These are phyloP conservation scores for Myopa testacea DNA, from an alignment of 2,888 invertebrate genomes.

Conservation along the genomic window DNA sequence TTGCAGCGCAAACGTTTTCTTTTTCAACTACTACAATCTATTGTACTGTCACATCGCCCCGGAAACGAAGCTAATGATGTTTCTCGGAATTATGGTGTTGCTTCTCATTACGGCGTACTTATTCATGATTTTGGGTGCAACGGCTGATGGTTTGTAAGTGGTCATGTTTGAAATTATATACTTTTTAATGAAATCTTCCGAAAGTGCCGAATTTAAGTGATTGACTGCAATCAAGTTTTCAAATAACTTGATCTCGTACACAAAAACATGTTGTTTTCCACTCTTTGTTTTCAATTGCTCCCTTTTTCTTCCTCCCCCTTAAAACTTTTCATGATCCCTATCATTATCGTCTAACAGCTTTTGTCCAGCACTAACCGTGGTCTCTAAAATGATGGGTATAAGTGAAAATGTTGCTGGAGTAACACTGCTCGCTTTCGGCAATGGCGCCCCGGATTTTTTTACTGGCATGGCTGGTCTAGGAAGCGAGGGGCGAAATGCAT, in stretches of 20 bases:
- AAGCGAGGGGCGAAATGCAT: slow-evolving; percentile 65
- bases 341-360: slow-evolving; percentile 64
- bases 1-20: slow-evolving; percentile 57
- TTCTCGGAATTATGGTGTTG: slow-evolving; percentile 41
- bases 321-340: too few relatives aligned
- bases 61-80: slow-evolving; percentile 40
- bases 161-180: neutral
- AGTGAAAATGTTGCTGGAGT: slow-evolving; percentile 74
- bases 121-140: slow-evolving; percentile 71
- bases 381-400: slow-evolving; percentile 68
- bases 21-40: slow-evolving; percentile 63
- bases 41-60: slow-evolving; percentile 64
- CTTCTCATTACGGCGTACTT: slow-evolving; percentile 61
- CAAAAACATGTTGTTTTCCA: too few relatives aligned
- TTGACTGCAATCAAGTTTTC: too few relatives aligned
- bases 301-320: too few relatives aligned
- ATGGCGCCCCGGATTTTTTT: slow-evolving; percentile 78
- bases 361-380: slow-evolving; percentile 70
- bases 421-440: slow-evolving; percentile 78
- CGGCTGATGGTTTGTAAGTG: slow-evolving; percentile 73
- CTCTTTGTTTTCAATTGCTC: neutral
- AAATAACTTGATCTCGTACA: too few relatives aligned
- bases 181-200: too few relatives aligned
- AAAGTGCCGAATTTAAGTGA: too few relatives aligned
- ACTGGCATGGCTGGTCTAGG: slow-evolving; percentile 70